Evolutionary conservation across 2,113 vertebrate species (phyloP).

Genomic region (Actenoides hombroni): DNA sequence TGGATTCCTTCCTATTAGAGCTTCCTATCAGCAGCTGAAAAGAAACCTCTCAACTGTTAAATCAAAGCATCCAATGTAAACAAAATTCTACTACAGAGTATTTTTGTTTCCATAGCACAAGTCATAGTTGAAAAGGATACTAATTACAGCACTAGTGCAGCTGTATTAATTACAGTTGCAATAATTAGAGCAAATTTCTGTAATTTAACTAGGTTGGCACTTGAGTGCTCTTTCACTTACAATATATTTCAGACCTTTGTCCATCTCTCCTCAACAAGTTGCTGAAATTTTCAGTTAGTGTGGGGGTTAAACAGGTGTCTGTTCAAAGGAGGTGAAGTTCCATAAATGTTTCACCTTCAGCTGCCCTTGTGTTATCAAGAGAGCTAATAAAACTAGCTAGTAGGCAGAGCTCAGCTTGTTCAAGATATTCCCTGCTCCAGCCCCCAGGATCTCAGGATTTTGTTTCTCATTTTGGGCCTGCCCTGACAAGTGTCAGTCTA

Average conservation of each 20-base stretch:
- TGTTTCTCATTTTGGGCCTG: not conserved
- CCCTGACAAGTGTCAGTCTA: not conserved
- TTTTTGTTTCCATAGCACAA: conserved; percentile 31
- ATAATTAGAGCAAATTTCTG: conserved; percentile 39
- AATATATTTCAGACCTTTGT: not conserved
- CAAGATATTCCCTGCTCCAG: not conserved
- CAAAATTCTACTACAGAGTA: not conserved
- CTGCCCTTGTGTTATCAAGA: not conserved
- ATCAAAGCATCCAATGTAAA: not conserved
- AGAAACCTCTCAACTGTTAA: not conserved
- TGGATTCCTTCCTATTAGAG: not conserved
- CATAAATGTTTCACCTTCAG: not conserved
- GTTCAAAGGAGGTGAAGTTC: not conserved
- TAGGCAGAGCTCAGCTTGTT: not conserved
- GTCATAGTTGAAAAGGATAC: not conserved
- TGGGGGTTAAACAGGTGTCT: not conserved
- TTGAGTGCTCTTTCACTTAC: not conserved
- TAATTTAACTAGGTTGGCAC: conserved; percentile 25
- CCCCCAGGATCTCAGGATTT: not conserved
- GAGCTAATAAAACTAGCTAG: not conserved
- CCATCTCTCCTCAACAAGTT: not conserved
- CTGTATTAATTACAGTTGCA: conserved; percentile 43
- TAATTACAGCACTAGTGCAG: conserved; percentile 20
- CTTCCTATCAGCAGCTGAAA: not conserved
- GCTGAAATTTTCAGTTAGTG: not conserved